A percentile compares a stretch with the other conserved stretches of the same genome.
phyloP scores from a whole-genome alignment of 2,113 vertebrate species.

The Thinocorus orbignyianus region DNA sequence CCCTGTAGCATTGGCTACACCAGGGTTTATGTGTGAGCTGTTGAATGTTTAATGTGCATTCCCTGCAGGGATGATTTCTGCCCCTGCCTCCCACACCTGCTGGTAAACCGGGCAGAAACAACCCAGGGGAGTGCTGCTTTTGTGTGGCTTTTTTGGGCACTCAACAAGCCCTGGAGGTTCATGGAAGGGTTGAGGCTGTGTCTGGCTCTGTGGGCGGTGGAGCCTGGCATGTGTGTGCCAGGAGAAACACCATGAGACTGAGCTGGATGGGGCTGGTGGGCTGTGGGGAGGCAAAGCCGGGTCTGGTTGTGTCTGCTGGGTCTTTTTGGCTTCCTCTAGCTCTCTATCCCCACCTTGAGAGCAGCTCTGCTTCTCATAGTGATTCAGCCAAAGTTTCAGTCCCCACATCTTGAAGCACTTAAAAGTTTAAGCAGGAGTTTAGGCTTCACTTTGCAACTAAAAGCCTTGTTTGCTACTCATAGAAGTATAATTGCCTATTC shows the following conservation, averaged over 20 bases:
- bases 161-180: accelerated
- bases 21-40: accelerated
- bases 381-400: not conserved
- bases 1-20: accelerated
- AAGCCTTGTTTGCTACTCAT: not conserved
- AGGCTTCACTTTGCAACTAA: not conserved
- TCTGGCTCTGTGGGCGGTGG: accelerated
- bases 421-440: not conserved
- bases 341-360: accelerated
- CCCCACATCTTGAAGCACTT: not conserved
- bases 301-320: not conserved
- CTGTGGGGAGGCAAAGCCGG: accelerated
- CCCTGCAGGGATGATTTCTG: not conserved
- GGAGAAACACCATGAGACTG: accelerated
- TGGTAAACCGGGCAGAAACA: not conserved
- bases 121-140: not conserved
- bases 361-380: not conserved
- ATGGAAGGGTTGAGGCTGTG: not conserved
- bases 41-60: not conserved
- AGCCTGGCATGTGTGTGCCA: accelerated
- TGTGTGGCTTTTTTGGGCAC: not conserved
- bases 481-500: not conserved
- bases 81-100: not conserved
- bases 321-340: not conserved
- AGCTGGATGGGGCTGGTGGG: not conserved